Evolutionary conservation across 2,888 invertebrate species (phyloP).

Genomic region (Eristalinus aeneus): DNA sequence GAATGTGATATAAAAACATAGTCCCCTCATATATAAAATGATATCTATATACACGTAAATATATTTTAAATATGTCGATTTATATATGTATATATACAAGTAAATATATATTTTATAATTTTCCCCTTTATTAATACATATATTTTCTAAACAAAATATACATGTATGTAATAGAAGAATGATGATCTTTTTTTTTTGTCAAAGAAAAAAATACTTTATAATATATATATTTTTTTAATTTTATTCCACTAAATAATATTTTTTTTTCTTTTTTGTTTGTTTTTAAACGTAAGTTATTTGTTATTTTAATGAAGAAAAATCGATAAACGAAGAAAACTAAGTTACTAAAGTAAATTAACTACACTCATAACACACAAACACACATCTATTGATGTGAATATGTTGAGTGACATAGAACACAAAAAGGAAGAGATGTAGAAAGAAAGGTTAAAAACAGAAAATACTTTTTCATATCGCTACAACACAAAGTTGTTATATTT

Average conservation of each 20-base stretch:
- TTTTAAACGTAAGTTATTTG: slow-evolving; percentile 38
- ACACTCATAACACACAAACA: slow-evolving; percentile 12
- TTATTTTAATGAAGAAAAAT: slow-evolving; percentile 35
- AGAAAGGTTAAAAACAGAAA: slow-evolving; percentile 17
- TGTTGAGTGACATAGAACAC: not conserved
- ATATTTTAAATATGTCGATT: slow-evolving; percentile 53
- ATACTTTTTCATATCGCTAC: slow-evolving; percentile 67
- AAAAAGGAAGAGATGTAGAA: slow-evolving; percentile 10
- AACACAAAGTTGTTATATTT: slow-evolving; percentile 9
- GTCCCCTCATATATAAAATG: slow-evolving; percentile 77
- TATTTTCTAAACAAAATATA: slow-evolving; percentile 47
- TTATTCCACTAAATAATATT: slow-evolving; percentile 44
- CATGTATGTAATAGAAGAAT: slow-evolving; percentile 35
- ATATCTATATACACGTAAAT: slow-evolving; percentile 16
- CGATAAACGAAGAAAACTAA: not conserved
- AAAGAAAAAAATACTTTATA: not conserved
- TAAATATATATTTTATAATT: slow-evolving; percentile 35
- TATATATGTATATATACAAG: slow-evolving; percentile 41
- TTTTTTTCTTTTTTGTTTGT: slow-evolving; percentile 63
- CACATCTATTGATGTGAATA: slow-evolving; percentile 18
- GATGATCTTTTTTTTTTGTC: slow-evolving; percentile 36
- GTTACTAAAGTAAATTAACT: slow-evolving; percentile 53
- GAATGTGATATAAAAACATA: slow-evolving; percentile 81
- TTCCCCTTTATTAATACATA: slow-evolving; percentile 31
- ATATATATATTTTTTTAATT: slow-evolving; percentile 44